Conservation (phyloP, 2,888 invertebrate genomes). For the Prosopocoilus inquinatus region DNA sequence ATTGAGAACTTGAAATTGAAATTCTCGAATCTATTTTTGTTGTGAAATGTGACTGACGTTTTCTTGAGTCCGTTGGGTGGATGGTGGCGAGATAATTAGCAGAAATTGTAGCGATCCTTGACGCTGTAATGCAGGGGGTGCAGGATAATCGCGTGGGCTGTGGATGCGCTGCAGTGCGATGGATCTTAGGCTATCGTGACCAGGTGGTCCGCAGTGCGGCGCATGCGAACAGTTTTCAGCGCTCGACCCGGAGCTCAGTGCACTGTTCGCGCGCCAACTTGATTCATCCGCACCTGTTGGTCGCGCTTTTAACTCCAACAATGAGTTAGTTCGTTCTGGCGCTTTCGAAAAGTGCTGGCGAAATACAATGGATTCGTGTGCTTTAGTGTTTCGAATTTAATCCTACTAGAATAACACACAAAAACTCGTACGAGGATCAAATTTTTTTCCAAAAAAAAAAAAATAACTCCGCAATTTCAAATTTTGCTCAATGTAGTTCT, state of each 20-base stretch:
- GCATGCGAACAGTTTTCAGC: constrained; percentile 39
- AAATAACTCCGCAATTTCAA: constrained; percentile 27
- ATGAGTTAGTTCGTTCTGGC: constrained; percentile 10
- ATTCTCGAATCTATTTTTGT: too few relatives aligned
- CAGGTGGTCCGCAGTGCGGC: constrained; percentile 48
- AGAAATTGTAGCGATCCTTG: background rate
- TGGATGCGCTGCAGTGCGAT: constrained; percentile 41
- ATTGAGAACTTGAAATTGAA: too few relatives aligned
- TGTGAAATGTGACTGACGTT: too few relatives aligned
- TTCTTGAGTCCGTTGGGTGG: background rate
- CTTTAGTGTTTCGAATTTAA: constrained; percentile 9
- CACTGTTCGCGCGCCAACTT: constrained; percentile 35
- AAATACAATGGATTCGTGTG: constrained; percentile 18
- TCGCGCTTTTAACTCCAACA: constrained; percentile 17
- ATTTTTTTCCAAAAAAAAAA: too few relatives aligned
- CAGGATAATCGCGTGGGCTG: constrained; percentile 30
- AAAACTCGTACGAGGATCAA: constrained; percentile 22
- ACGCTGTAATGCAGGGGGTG: constrained; percentile 14
- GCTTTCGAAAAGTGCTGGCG: constrained; percentile 1
- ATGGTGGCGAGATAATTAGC: background rate
- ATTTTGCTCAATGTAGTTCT: constrained; percentile 41
- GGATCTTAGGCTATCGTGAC: constrained; percentile 34
- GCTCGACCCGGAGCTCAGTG: constrained; percentile 34
- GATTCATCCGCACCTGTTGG: constrained; percentile 33
- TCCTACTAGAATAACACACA: background rate